Evolutionary conservation across 1,140 invertebrate genomes (phyloP).

Genomic region (Trichogramma pretiosum): DNA sequence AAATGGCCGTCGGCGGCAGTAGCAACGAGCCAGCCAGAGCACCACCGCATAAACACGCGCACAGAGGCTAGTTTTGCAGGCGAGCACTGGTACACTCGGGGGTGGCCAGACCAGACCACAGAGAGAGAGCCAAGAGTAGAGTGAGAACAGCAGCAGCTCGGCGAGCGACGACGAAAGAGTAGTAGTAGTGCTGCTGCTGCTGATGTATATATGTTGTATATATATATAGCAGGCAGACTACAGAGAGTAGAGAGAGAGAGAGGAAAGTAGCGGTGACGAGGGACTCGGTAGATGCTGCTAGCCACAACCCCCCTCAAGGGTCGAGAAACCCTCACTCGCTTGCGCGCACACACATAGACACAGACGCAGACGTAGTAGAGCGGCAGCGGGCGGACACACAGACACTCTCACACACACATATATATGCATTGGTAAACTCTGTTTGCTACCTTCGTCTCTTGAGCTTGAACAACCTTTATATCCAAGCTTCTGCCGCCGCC

Average conservation of each 20-base stretch:
- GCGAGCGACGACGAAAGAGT: no score
- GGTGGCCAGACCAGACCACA: no score
- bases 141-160: conserved; percentile 21
- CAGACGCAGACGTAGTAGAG: no score
- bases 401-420: no score
- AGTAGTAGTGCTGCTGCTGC: no score
- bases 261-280: conserved; percentile 19
- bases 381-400: no score
- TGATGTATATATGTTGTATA: no score
- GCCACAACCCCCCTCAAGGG: conserved; percentile 49
- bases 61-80: conserved; percentile 23
- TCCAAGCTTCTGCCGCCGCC: conserved; percentile 6
- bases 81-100: conserved; percentile 31
- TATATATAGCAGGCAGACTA: no score
- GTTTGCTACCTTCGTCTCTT: background rate
- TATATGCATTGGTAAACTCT: no score
- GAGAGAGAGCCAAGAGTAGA: no score
- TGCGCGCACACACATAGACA: conserved; percentile 35
- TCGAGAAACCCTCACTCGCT: conserved; percentile 41
- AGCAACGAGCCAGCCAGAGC: no score
- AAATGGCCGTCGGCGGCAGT: background rate
- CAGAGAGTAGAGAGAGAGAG: conserved; percentile 12
- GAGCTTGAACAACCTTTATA: background rate
- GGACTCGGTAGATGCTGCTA: conserved; percentile 37
- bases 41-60: background rate